Conservation (phyloP, 2,888 invertebrate genomes). For the Lamellibrachia columna region DNA sequence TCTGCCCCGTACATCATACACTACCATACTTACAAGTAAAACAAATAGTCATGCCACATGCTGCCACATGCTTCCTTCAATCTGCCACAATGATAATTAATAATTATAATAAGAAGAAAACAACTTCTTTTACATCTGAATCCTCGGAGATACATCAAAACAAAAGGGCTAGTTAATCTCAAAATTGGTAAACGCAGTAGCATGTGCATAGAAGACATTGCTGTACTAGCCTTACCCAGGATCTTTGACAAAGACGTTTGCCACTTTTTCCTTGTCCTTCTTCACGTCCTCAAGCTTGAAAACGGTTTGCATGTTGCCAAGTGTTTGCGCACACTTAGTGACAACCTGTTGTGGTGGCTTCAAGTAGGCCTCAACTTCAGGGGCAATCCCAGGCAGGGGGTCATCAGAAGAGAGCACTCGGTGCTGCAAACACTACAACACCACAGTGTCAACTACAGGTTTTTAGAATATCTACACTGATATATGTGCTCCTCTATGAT, state of each 20-base stretch:
- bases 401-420: slow-evolving; percentile 73
- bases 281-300: slow-evolving; percentile 60
- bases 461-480: too few relatives aligned
- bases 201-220: too few relatives aligned
- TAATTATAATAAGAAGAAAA: background rate
- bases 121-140: background rate
- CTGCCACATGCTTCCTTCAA: too few relatives aligned
- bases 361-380: slow-evolving; percentile 60
- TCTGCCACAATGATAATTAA: background rate
- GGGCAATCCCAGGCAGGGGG: slow-evolving; percentile 69
- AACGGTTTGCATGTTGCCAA: slow-evolving; percentile 54
- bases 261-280: slow-evolving; percentile 56
- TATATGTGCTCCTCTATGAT: too few relatives aligned
- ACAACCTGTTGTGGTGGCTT: slow-evolving; percentile 58
- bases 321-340: slow-evolving; percentile 41
- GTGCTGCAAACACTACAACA: slow-evolving; percentile 69
- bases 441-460: background rate
- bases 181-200: background rate
- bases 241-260: slow-evolving; percentile 52
- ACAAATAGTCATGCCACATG: too few relatives aligned
- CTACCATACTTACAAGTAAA: background rate
- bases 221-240: slow-evolving; percentile 48
- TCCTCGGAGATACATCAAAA: background rate
- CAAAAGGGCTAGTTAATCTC: background rate
- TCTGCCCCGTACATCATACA: background rate